phyloP scores from a whole-genome alignment of 2,888 invertebrate species.

The Pachydiplax longipennis region DNA sequence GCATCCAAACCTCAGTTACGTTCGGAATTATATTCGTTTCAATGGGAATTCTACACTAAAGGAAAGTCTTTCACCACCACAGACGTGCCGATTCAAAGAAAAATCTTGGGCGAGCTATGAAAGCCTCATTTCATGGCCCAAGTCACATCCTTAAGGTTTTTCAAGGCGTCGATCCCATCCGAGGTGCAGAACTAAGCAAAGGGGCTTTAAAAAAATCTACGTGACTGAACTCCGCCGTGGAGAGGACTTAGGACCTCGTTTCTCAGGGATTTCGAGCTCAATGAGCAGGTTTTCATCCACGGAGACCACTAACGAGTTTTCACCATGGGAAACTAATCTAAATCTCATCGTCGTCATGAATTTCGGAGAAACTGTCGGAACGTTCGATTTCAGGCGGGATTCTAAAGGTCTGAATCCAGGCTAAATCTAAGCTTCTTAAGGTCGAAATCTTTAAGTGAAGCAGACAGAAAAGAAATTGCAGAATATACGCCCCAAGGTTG shows the following conservation, averaged over 20 bases:
- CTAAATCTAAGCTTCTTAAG: too few species aligned
- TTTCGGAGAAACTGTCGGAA: background rate
- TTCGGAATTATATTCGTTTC: too few species aligned
- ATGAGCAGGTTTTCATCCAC: slow-evolving; percentile 4
- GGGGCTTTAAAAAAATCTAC: background rate
- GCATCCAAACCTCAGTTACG: too few species aligned
- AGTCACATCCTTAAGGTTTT: background rate
- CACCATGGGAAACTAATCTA: background rate
- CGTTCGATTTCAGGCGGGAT: background rate
- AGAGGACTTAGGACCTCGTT: background rate
- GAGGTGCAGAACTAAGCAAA: background rate
- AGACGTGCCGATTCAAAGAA: too few species aligned
- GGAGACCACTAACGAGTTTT: slow-evolving; percentile 20
- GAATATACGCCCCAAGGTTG: too few species aligned
- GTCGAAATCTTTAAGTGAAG: background rate
- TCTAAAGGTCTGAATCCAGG: too few species aligned
- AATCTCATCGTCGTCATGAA: background rate
- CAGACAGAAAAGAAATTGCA: background rate
- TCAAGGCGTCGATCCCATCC: background rate
- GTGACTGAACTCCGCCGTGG: background rate
- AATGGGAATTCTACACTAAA: too few species aligned
- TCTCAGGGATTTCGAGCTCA: background rate
- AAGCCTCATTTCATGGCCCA: background rate
- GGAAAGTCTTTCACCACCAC: too few species aligned
- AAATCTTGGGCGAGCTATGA: background rate